phyloP scores from a whole-genome alignment of 2,113 vertebrate species.

The Catharus fuscescens region DNA sequence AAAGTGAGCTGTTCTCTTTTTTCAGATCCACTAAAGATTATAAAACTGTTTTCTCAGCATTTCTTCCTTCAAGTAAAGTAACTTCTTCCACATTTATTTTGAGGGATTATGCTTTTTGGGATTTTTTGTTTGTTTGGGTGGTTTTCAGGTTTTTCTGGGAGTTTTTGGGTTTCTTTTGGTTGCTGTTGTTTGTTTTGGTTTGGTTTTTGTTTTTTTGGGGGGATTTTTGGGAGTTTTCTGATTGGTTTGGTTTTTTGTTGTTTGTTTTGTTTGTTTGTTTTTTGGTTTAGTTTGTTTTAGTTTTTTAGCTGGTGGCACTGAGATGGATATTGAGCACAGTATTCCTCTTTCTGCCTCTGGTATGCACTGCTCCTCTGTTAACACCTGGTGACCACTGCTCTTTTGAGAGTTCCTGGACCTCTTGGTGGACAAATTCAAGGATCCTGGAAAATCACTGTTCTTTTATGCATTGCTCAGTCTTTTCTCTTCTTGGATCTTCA shows the following conservation, averaged over 20 bases:
- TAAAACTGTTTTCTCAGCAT: not conserved
- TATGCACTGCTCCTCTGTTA: not conserved
- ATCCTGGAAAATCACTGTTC: not conserved
- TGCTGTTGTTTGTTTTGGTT: not conserved
- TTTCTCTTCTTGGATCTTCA: not conserved
- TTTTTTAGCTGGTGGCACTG: not conserved
- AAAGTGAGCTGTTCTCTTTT: not conserved
- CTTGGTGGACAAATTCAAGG: not conserved
- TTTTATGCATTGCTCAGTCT: not conserved
- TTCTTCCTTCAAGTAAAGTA: not conserved
- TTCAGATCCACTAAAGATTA: not conserved
- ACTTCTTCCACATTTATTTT: not conserved
- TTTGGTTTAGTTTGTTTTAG: not conserved
- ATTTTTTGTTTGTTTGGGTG: not conserved
- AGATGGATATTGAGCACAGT: not conserved
- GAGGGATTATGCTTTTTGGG: not conserved
- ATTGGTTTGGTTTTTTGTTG: not conserved
- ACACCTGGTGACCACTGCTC: not conserved
- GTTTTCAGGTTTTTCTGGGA: not conserved
- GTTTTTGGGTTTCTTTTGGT: not conserved
- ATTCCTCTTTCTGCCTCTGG: not conserved
- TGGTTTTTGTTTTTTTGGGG: no score
- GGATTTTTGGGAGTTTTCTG: not conserved
- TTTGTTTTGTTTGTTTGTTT: not conserved
- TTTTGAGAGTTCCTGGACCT: not conserved